phyloP scores from a whole-genome alignment of 2,888 invertebrate species.

The Uloborus plumipes region DNA sequence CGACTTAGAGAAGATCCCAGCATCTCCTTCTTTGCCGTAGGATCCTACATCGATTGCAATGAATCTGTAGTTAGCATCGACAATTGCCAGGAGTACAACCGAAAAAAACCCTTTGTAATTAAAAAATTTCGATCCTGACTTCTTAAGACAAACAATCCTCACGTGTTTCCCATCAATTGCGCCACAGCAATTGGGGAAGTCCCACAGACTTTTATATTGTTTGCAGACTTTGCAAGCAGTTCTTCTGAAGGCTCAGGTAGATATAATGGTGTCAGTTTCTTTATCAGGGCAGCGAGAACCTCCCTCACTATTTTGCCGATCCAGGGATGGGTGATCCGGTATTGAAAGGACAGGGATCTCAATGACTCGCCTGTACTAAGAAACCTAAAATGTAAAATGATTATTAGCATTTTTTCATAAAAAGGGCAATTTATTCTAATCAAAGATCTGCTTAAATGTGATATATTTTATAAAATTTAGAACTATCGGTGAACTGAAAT shows the following conservation, averaged over 20 bases:
- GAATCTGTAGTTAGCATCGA: slow-evolving; percentile 67
- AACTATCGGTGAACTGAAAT: too few species aligned
- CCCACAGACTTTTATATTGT: background rate
- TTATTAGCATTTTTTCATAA: too few species aligned
- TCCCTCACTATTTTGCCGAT: background rate
- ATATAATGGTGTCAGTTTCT: too few species aligned
- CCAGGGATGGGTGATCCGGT: background rate
- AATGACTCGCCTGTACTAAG: background rate
- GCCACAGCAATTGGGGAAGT: slow-evolving; percentile 31
- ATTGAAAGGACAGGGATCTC: background rate
- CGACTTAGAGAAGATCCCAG: slow-evolving; percentile 48
- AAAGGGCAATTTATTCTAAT: too few species aligned
- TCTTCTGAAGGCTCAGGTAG: too few species aligned
- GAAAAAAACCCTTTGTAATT: slow-evolving; percentile 54
- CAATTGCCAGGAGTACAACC: slow-evolving; percentile 63
- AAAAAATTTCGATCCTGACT: slow-evolving; percentile 61
- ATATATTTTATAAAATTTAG: too few species aligned
- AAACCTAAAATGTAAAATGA: too few species aligned
- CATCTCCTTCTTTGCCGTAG: slow-evolving; percentile 66
- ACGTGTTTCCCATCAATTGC: slow-evolving; percentile 67
- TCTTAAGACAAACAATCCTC: slow-evolving; percentile 24
- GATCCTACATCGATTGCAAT: slow-evolving; percentile 66
- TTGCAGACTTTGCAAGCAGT: too few species aligned
- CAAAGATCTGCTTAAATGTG: too few species aligned
- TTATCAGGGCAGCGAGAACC: too few species aligned